phyloP scores from a whole-genome alignment of 2,888 invertebrate species.

The Elysia crispata region DNA sequence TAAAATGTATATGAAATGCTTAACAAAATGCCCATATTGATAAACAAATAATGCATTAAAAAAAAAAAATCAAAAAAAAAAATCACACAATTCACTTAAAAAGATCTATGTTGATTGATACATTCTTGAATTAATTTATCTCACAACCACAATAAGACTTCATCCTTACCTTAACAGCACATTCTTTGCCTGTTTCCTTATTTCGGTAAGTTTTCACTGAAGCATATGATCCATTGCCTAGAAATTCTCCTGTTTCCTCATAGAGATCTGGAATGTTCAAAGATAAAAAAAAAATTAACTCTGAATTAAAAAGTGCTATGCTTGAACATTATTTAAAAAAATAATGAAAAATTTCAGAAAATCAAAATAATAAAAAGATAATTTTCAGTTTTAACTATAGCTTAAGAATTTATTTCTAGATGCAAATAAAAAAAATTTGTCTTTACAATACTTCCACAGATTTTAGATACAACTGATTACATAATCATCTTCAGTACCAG shows the following conservation, averaged over 20 bases:
- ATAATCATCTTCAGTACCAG: too few species aligned
- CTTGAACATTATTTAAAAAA: background rate
- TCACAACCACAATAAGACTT: background rate
- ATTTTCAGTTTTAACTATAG: background rate
- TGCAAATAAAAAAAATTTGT: background rate
- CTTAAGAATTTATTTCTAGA: background rate
- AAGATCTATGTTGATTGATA: background rate
- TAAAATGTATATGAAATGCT: too few species aligned
- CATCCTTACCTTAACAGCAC: slow-evolving; percentile 88
- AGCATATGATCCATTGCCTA: slow-evolving; percentile 98
- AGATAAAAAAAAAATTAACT: too few species aligned
- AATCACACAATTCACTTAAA: background rate
- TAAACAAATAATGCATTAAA: too few species aligned
- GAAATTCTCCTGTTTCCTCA: slow-evolving; percentile 94
- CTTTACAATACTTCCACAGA: background rate
- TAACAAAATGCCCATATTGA: background rate
- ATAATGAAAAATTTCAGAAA: background rate
- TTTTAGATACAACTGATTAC: too few species aligned
- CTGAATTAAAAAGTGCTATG: background rate
- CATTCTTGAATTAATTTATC: background rate
- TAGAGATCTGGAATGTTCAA: slow-evolving; percentile 90
- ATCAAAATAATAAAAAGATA: background rate
- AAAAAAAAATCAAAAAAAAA: background rate
- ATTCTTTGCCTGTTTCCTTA: slow-evolving; percentile 93
- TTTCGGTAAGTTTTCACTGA: slow-evolving; percentile 96